Evolutionary conservation across 2,888 invertebrate species (phyloP), one percentile per base, ranked within the genome.

Genomic region (Siphlonurus alternatus): DNA sequence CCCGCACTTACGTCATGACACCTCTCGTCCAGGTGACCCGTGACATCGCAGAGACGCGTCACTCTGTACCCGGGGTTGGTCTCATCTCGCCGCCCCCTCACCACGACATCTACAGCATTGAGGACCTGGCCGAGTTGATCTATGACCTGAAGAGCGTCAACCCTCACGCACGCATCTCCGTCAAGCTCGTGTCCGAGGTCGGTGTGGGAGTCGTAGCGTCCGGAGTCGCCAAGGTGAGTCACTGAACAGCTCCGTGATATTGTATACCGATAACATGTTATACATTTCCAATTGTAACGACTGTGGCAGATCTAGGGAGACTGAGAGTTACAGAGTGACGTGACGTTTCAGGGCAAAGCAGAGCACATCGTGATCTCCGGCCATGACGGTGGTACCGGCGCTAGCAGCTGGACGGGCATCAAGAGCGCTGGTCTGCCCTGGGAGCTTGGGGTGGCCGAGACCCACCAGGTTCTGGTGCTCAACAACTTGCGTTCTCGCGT

Each of bases 91-190:
- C 99, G 3, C 98, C 99, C 10, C 99, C 99, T 1, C 99, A 99
- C 79, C 99, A 99, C 79, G 99, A 99, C 73, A 99, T 99, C 77
- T 99, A 99, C 79, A 97, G 96, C 62, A 99, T 99, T 74, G 99
- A 99, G 77, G 99, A 99, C 80, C 79, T 99, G 71, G 95, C 98
- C 0, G 95, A 99, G 77, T 81, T 99, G 64, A 98, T 99, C 73
- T 99, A 98, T 74, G 98, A 99, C 78, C 79, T 99, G 68, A 99
- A 99, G 77, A 94, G 93, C 73, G 93, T 97, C 67, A 99, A 98
- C 79, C 99, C 98, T 0, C 79, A 80, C 64, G 98, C 98, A 0
- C 81, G 97, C 67, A 93, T 99, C 71, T 96, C 96, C 24, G 98
- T 99, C 1, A 99, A 99, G 75, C 80, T 99, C 23, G 99, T 99